Percentiles rank a stretch among this genome's conserved stretches.
phyloP scores from a whole-genome alignment of 2,888 invertebrate species.

The Limnephilus marmoratus region DNA sequence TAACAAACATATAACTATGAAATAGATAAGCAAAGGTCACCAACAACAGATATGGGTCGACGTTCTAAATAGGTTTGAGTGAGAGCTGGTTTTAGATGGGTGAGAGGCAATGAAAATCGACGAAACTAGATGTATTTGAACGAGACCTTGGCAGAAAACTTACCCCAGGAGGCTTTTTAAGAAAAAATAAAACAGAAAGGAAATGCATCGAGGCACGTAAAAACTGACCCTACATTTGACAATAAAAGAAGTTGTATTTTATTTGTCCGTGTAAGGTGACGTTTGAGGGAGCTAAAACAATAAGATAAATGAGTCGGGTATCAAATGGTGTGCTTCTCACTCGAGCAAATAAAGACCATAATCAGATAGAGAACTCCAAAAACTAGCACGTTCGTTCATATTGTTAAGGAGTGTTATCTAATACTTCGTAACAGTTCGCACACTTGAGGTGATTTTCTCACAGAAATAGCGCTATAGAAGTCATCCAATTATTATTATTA shows the following conservation, averaged over 20 bases:
- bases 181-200: background rate
- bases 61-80: background rate
- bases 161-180: background rate
- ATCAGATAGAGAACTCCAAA: background rate
- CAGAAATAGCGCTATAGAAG: too few relatives aligned
- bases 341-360: background rate
- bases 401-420: background rate
- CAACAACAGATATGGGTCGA: background rate
- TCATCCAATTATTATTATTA: too few relatives aligned
- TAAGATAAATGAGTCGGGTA: background rate
- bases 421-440: too few relatives aligned
- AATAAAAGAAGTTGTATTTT: background rate
- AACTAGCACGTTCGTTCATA: too few relatives aligned
- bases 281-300: background rate
- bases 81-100: background rate
- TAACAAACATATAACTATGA: too few relatives aligned
- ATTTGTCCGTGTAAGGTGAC: too few relatives aligned
- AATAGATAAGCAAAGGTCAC: background rate
- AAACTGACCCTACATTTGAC: background rate
- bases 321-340: too few relatives aligned
- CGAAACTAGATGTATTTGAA: background rate
- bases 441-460: too few relatives aligned
- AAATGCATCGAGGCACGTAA: background rate
- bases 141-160: too few relatives aligned
- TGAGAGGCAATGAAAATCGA: background rate